These are phyloP conservation scores for Matsumyia berberina DNA, from an alignment of 2,888 invertebrate genomes.

Conservation along the genomic window DNA sequence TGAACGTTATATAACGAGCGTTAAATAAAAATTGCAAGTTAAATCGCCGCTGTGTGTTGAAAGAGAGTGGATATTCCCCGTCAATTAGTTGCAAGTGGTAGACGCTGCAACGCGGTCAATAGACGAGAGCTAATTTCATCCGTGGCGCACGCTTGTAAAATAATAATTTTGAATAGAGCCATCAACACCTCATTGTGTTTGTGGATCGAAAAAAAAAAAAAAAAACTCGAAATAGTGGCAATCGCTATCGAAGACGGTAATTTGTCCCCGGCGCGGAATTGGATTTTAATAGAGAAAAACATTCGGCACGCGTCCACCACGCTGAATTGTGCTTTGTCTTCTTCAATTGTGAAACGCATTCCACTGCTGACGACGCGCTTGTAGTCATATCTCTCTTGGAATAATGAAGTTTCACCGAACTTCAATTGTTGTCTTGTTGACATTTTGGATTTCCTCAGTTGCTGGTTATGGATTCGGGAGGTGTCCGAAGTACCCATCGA, in stretches of 20 bases:
- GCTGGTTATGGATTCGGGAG: constrained; percentile 86
- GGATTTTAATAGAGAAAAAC: constrained; percentile 5
- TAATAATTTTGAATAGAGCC: constrained; percentile 50
- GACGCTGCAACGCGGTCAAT: constrained; percentile 47
- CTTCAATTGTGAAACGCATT: constrained; percentile 63
- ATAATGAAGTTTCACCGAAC: constrained; percentile 71
- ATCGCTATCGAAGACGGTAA: constrained; percentile 35
- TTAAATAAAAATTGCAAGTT: constrained; percentile 61
- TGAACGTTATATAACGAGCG: constrained; percentile 67
- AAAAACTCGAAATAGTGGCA: neutral
- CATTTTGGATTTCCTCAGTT: constrained; percentile 68
- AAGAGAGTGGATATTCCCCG: constrained; percentile 56
- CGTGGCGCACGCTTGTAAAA: constrained; percentile 37
- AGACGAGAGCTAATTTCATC: constrained; percentile 6
- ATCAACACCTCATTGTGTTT: constrained; percentile 42
- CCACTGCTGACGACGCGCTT: constrained; percentile 10
- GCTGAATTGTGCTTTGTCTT: constrained; percentile 31
- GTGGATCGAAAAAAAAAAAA: constrained; percentile 20
- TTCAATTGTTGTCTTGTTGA: constrained; percentile 62
- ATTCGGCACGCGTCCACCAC: constrained; percentile 63
- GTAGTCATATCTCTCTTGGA: neutral
- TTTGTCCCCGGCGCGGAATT: constrained; percentile 43
- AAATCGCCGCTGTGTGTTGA: constrained; percentile 58
- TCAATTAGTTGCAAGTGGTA: constrained; percentile 57
- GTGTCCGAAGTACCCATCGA: constrained; percentile 88